phyloP scores from a whole-genome alignment of 2,888 invertebrate species.

The Esperia sulphurella region DNA sequence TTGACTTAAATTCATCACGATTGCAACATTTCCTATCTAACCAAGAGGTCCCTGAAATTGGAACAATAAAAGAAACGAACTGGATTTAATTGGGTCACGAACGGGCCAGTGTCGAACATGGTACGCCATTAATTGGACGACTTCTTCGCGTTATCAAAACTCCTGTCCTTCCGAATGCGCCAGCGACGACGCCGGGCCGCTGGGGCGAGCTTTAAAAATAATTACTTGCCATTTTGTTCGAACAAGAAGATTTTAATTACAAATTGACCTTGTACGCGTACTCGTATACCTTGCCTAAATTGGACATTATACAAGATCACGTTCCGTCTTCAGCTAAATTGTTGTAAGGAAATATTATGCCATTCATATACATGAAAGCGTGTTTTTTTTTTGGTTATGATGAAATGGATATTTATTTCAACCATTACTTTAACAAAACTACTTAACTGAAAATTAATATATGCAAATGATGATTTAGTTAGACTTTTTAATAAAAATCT shows the following conservation, averaged over 20 bases:
- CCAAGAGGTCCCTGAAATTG: conserved; percentile 5
- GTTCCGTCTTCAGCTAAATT: neutral
- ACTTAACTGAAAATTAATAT: too few species aligned
- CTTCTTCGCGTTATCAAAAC: conserved; percentile 55
- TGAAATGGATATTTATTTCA: too few species aligned
- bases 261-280: conserved; percentile 6
- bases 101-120: conserved; percentile 59
- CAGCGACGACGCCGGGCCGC: conserved; percentile 17
- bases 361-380: too few species aligned
- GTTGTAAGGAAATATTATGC: neutral
- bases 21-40: neutral
- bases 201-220: conserved; percentile 40
- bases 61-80: conserved; percentile 52
- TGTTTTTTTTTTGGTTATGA: too few species aligned
- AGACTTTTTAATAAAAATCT: too few species aligned
- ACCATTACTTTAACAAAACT: too few species aligned
- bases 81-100: conserved; percentile 68
- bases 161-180: conserved; percentile 12
- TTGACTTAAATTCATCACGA: conserved; percentile 7
- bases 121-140: conserved; percentile 62
- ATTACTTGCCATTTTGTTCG: conserved; percentile 50
- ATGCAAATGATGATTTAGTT: too few species aligned
- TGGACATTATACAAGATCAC: neutral
- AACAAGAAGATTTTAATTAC: conserved; percentile 36
- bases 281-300: neutral